phyloP scores from a whole-genome alignment of 1,140 invertebrate species.

The Zaprionus capensis region DNA sequence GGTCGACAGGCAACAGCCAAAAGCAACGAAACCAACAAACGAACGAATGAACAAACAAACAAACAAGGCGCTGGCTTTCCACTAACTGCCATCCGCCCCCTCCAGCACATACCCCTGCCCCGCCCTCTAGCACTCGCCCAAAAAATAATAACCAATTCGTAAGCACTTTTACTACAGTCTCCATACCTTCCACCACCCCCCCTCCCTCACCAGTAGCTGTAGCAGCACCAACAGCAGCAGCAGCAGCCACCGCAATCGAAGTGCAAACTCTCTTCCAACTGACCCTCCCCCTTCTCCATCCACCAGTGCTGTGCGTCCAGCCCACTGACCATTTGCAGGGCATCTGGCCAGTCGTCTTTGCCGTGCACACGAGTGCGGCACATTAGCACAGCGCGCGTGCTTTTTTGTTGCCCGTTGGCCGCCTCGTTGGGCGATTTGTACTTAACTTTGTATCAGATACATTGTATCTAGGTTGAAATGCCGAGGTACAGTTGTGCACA shows the following conservation, averaged over 20 bases:
- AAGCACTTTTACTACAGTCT: constrained; percentile 71
- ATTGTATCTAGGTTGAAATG: constrained; percentile 18
- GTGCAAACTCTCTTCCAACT: constrained; percentile 3
- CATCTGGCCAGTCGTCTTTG: constrained; percentile 43
- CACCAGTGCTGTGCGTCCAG: background rate
- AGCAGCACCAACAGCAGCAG: constrained; percentile 26
- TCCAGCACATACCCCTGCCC: constrained; percentile 15
- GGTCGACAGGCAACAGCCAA: constrained; percentile 67
- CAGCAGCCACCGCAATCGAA: background rate
- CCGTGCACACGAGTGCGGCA: constrained; percentile 22
- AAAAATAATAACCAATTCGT: constrained; percentile 76
- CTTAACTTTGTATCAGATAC: constrained; percentile 29
- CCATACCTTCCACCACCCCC: too few relatives aligned
- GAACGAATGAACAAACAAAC: constrained; percentile 43
- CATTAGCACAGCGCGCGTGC: constrained; percentile 64
- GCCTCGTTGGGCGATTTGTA: constrained; percentile 23
- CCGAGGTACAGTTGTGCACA: constrained; percentile 3
- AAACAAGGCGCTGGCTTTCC: constrained; percentile 47
- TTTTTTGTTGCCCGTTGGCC: constrained; percentile 32
- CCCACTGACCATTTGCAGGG: constrained; percentile 11
- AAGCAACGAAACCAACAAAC: constrained; percentile 36
- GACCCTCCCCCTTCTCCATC: background rate
- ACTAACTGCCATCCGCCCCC: background rate
- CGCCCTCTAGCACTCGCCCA: constrained; percentile 13
- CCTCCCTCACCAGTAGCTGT: background rate